Conservation (phyloP, 2,888 invertebrate species). For the Cephus pulcher region DNA sequence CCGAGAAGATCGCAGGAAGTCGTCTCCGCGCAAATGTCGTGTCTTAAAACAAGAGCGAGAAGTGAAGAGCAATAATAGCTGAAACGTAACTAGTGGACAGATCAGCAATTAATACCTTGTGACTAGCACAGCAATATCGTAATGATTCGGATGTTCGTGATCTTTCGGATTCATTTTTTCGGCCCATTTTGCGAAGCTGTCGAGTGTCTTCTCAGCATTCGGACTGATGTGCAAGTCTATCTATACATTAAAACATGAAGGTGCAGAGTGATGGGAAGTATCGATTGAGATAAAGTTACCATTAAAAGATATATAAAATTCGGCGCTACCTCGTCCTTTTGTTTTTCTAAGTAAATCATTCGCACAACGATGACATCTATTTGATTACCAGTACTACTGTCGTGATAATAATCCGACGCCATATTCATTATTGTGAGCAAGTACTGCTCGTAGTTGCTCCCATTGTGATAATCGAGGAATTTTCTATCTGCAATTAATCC, state of each 20-base stretch:
- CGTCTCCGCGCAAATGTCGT: conserved; percentile 47
- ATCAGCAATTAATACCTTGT: conserved; percentile 74
- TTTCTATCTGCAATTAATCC: conserved; percentile 86
- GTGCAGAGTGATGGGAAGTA: background rate
- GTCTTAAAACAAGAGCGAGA: conserved; percentile 27
- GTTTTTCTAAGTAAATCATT: conserved; percentile 80
- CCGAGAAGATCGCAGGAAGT: conserved; percentile 78
- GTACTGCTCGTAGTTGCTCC: conserved; percentile 84
- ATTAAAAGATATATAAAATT: conserved; percentile 71
- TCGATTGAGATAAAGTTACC: background rate
- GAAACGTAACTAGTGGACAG: background rate
- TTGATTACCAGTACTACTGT: conserved; percentile 88
- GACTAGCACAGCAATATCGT: conserved; percentile 86
- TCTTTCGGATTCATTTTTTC: conserved; percentile 76
- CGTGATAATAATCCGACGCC: conserved; percentile 84
- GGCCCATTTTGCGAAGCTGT: conserved; percentile 76
- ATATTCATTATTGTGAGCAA: conserved; percentile 92
- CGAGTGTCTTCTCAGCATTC: conserved; percentile 71
- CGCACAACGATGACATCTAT: conserved; percentile 88
- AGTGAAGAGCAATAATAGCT: background rate
- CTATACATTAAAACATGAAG: conserved; percentile 24
- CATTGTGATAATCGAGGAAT: conserved; percentile 86
- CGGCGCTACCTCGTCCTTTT: conserved; percentile 69
- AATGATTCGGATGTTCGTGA: conserved; percentile 85
- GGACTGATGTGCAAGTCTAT: conserved; percentile 68